Percentiles rank a stretch among this genome's conserved stretches.
Evolutionary conservation across 2,797 vertebrate species (phyloP).

Genomic region (Enteromius radiatus): DNA sequence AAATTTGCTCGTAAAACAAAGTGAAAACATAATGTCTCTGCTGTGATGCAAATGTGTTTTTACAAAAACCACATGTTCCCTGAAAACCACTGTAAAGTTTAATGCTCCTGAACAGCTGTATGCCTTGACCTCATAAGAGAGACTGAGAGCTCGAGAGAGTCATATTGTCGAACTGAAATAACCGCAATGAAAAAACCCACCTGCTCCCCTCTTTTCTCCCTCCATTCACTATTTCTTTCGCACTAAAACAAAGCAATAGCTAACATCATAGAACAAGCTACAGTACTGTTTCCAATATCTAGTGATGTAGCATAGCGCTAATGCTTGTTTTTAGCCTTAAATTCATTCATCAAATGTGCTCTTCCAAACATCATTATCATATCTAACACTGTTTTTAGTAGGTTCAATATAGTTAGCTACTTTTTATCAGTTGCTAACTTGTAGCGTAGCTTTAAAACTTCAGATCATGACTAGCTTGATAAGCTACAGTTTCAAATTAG

Average conservation of each 20-base stretch:
- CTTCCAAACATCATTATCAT: neutral
- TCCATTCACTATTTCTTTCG: slow-evolving; percentile 1
- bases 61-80: slow-evolving; percentile 28
- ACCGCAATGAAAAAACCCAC: slow-evolving; percentile 48
- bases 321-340: neutral
- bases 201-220: slow-evolving; percentile 44
- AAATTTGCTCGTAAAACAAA: neutral
- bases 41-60: neutral
- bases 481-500: neutral
- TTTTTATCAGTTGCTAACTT: neutral
- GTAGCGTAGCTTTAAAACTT: neutral
- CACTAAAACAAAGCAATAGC: neutral
- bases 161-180: slow-evolving; percentile 35
- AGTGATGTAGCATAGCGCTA: neutral
- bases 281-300: neutral
- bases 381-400: neutral
- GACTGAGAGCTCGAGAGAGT: slow-evolving; percentile 41
- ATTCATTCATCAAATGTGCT: neutral
- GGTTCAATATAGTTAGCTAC: neutral
- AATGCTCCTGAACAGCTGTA: slow-evolving; percentile 33
- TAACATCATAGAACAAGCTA: neutral
- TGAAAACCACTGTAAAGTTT: slow-evolving; percentile 28
- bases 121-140: slow-evolving; percentile 44
- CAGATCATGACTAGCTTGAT: neutral
- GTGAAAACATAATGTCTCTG: neutral